Evolutionary conservation across 64 coral and sea anemone genomes (phyloP), one percentile per base, ranked within the genome.

Genomic region (Stichodactyla mertensii): DNA sequence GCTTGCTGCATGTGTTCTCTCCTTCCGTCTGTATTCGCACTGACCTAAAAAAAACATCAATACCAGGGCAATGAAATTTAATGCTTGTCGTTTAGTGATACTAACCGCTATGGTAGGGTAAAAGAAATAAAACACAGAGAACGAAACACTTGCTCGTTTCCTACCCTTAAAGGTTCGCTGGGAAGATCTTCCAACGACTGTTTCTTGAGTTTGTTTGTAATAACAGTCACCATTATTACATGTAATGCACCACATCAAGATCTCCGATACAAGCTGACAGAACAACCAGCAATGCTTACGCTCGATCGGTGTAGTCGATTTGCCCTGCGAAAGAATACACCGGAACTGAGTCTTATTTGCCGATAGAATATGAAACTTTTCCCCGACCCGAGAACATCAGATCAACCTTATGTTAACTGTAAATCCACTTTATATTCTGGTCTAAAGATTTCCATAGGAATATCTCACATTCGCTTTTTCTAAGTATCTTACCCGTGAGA

Each of bases 191-290:
- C 94, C 8, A 95, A 59, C 0, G 94, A 95, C 57, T 95, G 94
- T n/a, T 95, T 89, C 80, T 95, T 95, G 52, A 95, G 86, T 80
- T 95, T 95, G 90, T 92, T 86, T 16, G 94, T 95, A 52, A 95
- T 95, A 16, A 95, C 83, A 83, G 94, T 92, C 66, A 95, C 94
- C 94, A 95, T 95, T 28, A 52, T 71, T 45, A 45, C 36, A 1
- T 45, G 36, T 36, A 56, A 27, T 82, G 57, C 52, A 77, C 55
- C 78, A 83, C 85, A 92, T 92, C 83, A 92, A 97, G 88, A 87
- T 19, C 15, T 56, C 85, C 60, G 78, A 91, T 79, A 61, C 71
- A 51, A 60, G 77, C 51, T 87, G 85, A 91, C 89, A 81, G 51
- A 55, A 54, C 14, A 22, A 81, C 31, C 54, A 51, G 69, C 69